Percentiles rank a stretch among this genome's conserved stretches.
Evolutionary conservation across 2,888 invertebrate genomes (phyloP).

Genomic region (Galeruca laticollis): DNA sequence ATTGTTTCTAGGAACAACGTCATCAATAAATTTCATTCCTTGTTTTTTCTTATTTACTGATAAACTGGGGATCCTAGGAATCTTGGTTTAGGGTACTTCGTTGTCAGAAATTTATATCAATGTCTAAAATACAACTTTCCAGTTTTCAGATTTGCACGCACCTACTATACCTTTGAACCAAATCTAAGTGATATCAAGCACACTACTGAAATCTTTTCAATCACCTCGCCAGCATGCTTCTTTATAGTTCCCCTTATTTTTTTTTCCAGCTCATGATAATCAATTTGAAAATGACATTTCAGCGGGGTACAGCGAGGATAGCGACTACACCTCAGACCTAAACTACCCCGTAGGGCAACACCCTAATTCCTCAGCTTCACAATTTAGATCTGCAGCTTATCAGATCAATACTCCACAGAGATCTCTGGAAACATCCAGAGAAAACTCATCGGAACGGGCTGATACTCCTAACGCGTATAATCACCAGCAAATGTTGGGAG

Average conservation of each 20-base stretch:
- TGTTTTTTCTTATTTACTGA: no score
- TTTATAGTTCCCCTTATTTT: slow-evolving; percentile 33
- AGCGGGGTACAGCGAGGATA: slow-evolving; percentile 97
- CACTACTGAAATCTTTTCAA: slow-evolving; percentile 15
- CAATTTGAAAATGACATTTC: slow-evolving; percentile 68
- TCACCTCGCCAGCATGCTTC: slow-evolving; percentile 35
- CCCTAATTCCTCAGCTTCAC: slow-evolving; percentile 93
- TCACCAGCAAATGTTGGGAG: slow-evolving; percentile 47
- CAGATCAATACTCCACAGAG: slow-evolving; percentile 84
- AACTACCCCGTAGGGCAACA: slow-evolving; percentile 88
- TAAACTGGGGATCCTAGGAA: no score
- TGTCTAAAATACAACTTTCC: neutral
- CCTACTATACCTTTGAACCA: neutral
- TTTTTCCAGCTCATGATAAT: slow-evolving; percentile 65
- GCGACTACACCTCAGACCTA: slow-evolving; percentile 96
- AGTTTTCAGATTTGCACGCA: neutral
- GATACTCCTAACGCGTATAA: slow-evolving; percentile 66
- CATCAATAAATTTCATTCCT: no score
- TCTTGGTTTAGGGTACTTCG: no score
- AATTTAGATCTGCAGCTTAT: slow-evolving; percentile 83
- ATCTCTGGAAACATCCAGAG: slow-evolving; percentile 82
- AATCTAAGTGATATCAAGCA: neutral
- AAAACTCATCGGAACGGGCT: slow-evolving; percentile 87
- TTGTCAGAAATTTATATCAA: neutral
- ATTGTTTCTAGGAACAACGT: no score